Percentiles rank a stretch among this genome's conserved stretches.
These are phyloP conservation scores for Aleadryas rufinucha DNA, from an alignment of 2,113 vertebrate genomes.

Conservation along the genomic window DNA sequence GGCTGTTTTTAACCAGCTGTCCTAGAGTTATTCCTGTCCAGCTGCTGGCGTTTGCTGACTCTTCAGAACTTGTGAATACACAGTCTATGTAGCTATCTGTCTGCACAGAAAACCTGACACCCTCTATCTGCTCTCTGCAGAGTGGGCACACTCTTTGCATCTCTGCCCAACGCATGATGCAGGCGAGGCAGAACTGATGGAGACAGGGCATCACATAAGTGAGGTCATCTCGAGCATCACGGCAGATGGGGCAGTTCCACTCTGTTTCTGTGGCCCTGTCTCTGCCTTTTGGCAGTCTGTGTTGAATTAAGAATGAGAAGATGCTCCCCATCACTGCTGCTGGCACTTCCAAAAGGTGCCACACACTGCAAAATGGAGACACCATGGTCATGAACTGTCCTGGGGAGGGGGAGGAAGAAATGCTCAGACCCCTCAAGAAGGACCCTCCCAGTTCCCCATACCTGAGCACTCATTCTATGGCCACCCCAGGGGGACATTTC, in stretches of 20 bases:
- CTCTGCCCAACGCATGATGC: neutral
- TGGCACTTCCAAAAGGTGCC: neutral
- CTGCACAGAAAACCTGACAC: neutral
- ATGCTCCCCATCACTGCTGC: neutral
- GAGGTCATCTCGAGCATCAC: neutral
- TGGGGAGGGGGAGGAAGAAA: neutral
- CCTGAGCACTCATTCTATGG: neutral
- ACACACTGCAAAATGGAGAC: neutral
- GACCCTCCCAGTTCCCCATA: neutral
- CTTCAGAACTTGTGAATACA: neutral
- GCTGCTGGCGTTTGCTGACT: neutral
- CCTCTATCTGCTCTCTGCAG: neutral
- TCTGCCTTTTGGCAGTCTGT: neutral
- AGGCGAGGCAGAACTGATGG: neutral
- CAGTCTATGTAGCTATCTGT: neutral
- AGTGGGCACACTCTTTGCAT: neutral
- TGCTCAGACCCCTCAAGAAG: neutral
- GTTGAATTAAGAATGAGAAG: neutral
- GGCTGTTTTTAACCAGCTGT: neutral
- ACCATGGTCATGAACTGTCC: neutral
- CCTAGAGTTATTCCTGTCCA: neutral
- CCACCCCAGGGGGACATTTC: neutral
- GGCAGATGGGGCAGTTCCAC: neutral
- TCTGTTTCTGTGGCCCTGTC: neutral
- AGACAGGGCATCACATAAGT: neutral